Conservation (phyloP, 2,888 invertebrate species). For the Crioceris asparagi region DNA sequence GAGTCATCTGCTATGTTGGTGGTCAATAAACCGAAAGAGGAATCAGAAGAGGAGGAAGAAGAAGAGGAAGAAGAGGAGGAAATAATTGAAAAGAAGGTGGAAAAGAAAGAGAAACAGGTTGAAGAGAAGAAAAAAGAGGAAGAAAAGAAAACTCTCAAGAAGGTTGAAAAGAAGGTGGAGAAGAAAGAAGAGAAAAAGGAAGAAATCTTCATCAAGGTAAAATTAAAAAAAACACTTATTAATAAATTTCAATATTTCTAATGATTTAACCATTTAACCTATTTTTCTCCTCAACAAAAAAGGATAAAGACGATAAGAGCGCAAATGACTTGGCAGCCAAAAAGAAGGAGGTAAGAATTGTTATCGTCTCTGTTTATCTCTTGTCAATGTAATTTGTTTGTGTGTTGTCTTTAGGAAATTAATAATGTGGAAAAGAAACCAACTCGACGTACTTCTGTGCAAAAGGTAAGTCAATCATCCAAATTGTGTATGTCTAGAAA, state of each 20-base stretch:
- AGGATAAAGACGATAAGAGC: constrained; percentile 24
- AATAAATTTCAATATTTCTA: constrained; percentile 1
- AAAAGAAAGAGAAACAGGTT: constrained; percentile 32
- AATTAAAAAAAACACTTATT: background rate
- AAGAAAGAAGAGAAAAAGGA: constrained; percentile 22
- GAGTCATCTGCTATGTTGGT: constrained; percentile 78
- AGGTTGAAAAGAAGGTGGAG: constrained; percentile 31
- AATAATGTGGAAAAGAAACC: constrained; percentile 47
- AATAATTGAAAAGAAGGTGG: constrained; percentile 26
- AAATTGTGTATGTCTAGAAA: background rate
- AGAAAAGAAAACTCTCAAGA: constrained; percentile 28
- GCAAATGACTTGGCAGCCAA: constrained; percentile 24
- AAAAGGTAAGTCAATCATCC: constrained; percentile 27
- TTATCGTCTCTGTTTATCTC: constrained; percentile 24
- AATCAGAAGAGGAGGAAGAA: constrained; percentile 22
- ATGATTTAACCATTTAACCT: constrained; percentile 5
- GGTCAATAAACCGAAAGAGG: constrained; percentile 48
- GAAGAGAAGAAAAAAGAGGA: constrained; percentile 30
- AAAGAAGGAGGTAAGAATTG: constrained; percentile 27
- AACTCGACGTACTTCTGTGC: constrained; percentile 34
- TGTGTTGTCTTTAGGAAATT: constrained; percentile 36
- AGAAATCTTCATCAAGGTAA: constrained; percentile 17
- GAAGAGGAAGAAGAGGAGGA: constrained; percentile 34
- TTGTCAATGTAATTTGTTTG: background rate
- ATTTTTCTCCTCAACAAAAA: no score